A percentile compares a stretch with the other conserved stretches of the same genome.
Evolutionary conservation across 2,113 vertebrate genomes (phyloP).

Genomic region (Strix uralensis): DNA sequence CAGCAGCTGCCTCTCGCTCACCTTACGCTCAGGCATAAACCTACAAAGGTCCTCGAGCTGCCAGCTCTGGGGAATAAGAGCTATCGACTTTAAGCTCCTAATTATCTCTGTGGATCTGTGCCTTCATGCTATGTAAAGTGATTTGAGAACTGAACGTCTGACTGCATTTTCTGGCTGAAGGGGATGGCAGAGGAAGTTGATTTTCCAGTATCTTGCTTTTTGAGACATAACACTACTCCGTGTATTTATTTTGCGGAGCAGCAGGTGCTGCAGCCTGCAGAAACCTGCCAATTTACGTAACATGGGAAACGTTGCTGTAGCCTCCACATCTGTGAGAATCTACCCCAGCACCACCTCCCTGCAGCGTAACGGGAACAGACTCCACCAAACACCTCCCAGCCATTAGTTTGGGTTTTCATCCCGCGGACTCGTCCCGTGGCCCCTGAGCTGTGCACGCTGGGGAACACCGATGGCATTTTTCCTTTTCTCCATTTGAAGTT

Average conservation of each 20-base stretch:
- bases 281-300: not conserved
- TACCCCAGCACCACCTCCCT: not conserved
- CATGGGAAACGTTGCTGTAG: not conserved
- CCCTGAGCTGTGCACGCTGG: not conserved
- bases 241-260: not conserved
- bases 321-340: not conserved
- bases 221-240: not conserved
- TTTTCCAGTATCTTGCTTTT: not conserved
- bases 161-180: not conserved
- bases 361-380: not conserved
- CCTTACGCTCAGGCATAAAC: not conserved
- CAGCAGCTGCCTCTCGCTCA: not conserved
- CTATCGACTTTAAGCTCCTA: fast-evolving
- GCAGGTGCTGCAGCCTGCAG: not conserved
- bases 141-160: not conserved
- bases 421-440: fast-evolving
- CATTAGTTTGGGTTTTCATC: not conserved
- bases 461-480: not conserved
- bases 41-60: not conserved
- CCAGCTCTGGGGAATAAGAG: not conserved
- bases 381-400: not conserved
- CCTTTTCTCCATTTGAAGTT: not conserved
- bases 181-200: not conserved
- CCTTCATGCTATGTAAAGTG: constrained; percentile 32
- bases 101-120: not conserved